Percentiles rank a stretch among this genome's conserved stretches.
Conservation (phyloP, 2,888 invertebrate species). For the Anthophora plumipes region DNA sequence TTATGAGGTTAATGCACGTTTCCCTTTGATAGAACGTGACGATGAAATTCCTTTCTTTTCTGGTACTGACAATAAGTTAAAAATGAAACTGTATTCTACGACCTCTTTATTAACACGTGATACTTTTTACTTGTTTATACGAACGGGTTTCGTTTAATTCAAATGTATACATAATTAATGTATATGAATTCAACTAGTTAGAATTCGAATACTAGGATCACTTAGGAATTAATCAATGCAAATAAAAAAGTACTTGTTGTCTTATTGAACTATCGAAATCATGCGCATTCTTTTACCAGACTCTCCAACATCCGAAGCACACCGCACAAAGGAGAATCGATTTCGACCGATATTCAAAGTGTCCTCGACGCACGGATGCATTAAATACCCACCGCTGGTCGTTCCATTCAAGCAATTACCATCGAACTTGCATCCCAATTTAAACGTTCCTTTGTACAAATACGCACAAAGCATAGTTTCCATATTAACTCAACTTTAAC, state of each 20-base stretch:
- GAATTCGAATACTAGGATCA: no score
- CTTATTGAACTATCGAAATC: background rate
- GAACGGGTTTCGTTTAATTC: no score
- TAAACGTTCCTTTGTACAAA: conserved; percentile 6
- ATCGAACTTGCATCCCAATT: background rate
- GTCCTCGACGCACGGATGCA: conserved; percentile 6
- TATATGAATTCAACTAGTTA: no score
- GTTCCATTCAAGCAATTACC: conserved; percentile 31
- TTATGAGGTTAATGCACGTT: background rate
- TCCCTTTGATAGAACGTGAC: background rate
- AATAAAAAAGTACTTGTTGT: background rate
- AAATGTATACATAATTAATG: background rate
- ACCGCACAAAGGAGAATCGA: conserved; percentile 3
- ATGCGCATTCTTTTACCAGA: background rate
- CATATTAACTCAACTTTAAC: background rate
- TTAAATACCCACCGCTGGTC: conserved; percentile 20
- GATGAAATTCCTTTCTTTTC: no score
- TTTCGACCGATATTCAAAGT: conserved; percentile 15
- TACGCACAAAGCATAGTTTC: background rate
- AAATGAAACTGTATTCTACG: no score
- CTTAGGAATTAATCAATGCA: background rate
- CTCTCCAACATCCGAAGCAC: background rate
- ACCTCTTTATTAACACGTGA: no score
- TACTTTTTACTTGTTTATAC: no score
- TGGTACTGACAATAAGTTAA: no score